phyloP scores from a whole-genome alignment of 2,888 invertebrate species.

The Leucoma salicis region DNA sequence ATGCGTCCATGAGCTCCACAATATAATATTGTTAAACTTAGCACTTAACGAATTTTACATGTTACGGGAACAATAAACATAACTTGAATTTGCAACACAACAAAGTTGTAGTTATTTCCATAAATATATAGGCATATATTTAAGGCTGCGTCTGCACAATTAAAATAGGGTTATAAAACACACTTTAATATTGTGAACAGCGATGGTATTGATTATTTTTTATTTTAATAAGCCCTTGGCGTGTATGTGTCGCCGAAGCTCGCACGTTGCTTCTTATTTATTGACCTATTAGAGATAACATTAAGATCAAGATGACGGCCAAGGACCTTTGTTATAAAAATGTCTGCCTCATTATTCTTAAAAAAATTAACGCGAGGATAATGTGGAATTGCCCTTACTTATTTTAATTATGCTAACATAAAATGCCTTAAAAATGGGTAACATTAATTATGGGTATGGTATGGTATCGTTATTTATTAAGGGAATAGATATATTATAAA shows the following conservation, averaged over 20 bases:
- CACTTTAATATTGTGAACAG: conserved; percentile 62
- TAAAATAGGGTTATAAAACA: conserved; percentile 69
- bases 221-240: conserved; percentile 74
- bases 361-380: conserved; percentile 64
- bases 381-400: too few relatives aligned
- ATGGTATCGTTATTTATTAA: too few relatives aligned
- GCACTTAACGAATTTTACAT: neutral
- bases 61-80: neutral
- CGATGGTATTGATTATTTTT: conserved; percentile 62
- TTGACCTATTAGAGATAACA: conserved; percentile 83
- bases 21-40: conserved; percentile 13
- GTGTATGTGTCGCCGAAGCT: conserved; percentile 78
- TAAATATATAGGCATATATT: conserved; percentile 28
- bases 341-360: conserved; percentile 80
- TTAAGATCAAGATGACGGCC: conserved; percentile 82
- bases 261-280: conserved; percentile 80
- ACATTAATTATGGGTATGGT: too few relatives aligned
- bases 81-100: neutral
- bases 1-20: neutral
- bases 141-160: conserved; percentile 49
- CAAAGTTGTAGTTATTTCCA: conserved; percentile 1
- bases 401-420: too few relatives aligned
- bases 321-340: conserved; percentile 83
- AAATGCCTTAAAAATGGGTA: too few relatives aligned
- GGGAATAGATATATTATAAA: too few relatives aligned